These are phyloP conservation scores for Tachypleus tridentatus DNA, from an alignment of 1,140 invertebrate genomes.

Conservation along the genomic window DNA sequence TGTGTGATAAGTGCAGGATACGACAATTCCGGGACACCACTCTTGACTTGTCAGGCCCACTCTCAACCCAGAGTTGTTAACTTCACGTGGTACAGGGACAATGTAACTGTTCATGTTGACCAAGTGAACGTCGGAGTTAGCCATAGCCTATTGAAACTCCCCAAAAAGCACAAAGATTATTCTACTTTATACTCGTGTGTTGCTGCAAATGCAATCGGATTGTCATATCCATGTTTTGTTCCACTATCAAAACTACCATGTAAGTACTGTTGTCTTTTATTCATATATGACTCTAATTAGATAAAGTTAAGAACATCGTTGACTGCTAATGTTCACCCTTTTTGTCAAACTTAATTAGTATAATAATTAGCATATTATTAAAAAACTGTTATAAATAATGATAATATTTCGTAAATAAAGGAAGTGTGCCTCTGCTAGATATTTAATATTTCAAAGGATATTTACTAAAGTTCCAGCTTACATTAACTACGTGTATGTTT, in stretches of 20 bases:
- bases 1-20: constrained; percentile 62
- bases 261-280: constrained; percentile 6
- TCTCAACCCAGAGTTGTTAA: constrained; percentile 67
- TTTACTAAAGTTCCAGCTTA: no score
- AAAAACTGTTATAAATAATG: no score
- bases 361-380: no score
- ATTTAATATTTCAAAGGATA: no score
- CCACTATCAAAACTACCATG: constrained; percentile 17
- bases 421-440: no score
- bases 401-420: no score
- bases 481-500: no score
- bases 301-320: no score
- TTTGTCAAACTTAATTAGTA: no score
- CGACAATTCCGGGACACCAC: constrained; percentile 41
- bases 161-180: no score
- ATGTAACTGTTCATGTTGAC: constrained; percentile 21
- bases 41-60: constrained; percentile 61
- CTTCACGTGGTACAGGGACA: constrained; percentile 68
- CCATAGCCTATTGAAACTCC: neutral
- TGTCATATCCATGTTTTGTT: constrained; percentile 23
- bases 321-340: no score
- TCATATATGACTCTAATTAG: no score
- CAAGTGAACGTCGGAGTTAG: neutral
- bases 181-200: constrained; percentile 22
- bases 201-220: constrained; percentile 23